Percentiles rank a stretch among this genome's conserved stretches.
Evolutionary conservation across 2,113 vertebrate species (phyloP).

Genomic region (Antigone vipio): DNA sequence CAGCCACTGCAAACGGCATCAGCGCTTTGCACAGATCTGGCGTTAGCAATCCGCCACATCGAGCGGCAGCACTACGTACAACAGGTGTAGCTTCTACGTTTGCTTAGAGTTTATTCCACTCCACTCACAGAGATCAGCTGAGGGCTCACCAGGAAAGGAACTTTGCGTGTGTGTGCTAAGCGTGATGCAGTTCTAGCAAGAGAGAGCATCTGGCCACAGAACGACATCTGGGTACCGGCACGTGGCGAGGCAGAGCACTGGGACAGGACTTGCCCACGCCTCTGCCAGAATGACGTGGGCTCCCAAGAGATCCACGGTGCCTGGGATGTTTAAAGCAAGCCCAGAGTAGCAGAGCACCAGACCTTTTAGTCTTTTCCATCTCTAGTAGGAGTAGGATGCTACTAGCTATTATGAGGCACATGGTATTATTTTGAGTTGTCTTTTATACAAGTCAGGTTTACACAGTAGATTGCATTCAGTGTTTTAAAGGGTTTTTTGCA

Average conservation of each 20-base stretch:
- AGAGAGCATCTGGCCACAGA: neutral
- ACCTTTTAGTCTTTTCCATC: neutral
- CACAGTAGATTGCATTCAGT: neutral
- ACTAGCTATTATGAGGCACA: neutral
- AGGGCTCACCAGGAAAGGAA: neutral
- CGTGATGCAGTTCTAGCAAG: neutral
- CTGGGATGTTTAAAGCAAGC: neutral
- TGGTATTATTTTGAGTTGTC: too few species aligned
- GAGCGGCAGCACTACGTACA: fast-evolving
- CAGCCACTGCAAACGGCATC: neutral
- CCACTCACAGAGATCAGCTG: neutral
- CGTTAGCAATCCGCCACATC: fast-evolving
- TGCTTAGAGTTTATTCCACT: neutral
- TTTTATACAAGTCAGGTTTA: neutral
- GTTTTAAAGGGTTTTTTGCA: neutral
- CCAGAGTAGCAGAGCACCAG: neutral
- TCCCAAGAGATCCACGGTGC: neutral
- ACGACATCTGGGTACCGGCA: neutral
- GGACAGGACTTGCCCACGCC: neutral
- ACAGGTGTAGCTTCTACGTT: fast-evolving
- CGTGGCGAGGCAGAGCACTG: fast-evolving
- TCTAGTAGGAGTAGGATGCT: neutral
- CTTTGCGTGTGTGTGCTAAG: neutral
- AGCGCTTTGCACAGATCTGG: fast-evolving
- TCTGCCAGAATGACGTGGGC: neutral